These are phyloP conservation scores for Arctia plantaginis DNA, from an alignment of 2,888 invertebrate genomes.

Conservation along the genomic window DNA sequence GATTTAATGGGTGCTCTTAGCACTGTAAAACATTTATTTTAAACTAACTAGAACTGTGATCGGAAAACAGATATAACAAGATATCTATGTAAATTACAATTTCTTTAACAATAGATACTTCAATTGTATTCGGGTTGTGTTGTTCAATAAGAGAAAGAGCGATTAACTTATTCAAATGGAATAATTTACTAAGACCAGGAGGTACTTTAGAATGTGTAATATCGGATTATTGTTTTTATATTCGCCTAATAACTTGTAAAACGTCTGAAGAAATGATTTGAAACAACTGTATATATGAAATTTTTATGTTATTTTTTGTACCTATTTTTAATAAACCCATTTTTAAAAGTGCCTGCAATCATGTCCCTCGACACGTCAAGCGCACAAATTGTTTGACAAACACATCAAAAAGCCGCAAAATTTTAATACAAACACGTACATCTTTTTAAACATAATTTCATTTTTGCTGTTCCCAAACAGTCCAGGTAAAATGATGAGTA, in stretches of 20 bases:
- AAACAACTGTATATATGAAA: not conserved
- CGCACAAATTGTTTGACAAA: slow-evolving; percentile 56
- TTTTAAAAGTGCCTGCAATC: slow-evolving; percentile 39
- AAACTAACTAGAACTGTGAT: slow-evolving; percentile 52
- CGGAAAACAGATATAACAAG: slow-evolving; percentile 57
- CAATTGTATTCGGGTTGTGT: slow-evolving; percentile 42
- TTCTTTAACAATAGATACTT: slow-evolving; percentile 53
- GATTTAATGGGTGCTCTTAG: slow-evolving; percentile 48
- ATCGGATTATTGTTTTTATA: not conserved
- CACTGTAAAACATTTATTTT: slow-evolving; percentile 49
- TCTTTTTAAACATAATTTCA: slow-evolving; percentile 47
- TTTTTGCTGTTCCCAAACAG: slow-evolving; percentile 43
- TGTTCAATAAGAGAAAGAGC: slow-evolving; percentile 32
- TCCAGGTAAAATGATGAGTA: slow-evolving; percentile 34
- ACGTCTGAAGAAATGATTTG: not conserved
- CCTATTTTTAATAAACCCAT: slow-evolving; percentile 46
- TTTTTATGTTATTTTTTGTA: slow-evolving; percentile 11
- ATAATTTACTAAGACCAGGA: slow-evolving; percentile 31
- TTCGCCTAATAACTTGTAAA: not conserved
- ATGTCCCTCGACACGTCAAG: slow-evolving; percentile 50
- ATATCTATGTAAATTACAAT: slow-evolving; percentile 60
- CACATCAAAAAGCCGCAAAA: slow-evolving; percentile 56
- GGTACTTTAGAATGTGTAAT: not conserved
- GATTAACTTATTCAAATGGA: slow-evolving; percentile 34
- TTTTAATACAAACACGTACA: slow-evolving; percentile 53